Conservation (phyloP, 2,113 vertebrate species). For the Paedocypris sp. region DNA sequence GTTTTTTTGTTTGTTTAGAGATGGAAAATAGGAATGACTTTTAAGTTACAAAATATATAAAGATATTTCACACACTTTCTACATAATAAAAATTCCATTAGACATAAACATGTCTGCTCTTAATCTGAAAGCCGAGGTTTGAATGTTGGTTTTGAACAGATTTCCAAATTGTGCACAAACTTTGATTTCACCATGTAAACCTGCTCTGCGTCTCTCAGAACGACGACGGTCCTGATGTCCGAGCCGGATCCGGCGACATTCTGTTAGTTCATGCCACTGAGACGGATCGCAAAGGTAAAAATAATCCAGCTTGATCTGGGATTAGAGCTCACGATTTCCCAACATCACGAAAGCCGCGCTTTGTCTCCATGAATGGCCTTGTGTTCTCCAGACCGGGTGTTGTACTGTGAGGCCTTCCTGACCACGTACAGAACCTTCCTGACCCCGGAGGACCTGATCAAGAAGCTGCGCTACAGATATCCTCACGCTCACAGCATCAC, state of each 20-base stretch:
- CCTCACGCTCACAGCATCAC: conserved; percentile 48
- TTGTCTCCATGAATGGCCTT: background rate
- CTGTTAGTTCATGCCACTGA: conserved; percentile 80
- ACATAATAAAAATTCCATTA: too few relatives aligned
- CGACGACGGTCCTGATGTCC: conserved; percentile 86
- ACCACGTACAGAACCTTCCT: conserved; percentile 88
- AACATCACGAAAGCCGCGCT: too few relatives aligned
- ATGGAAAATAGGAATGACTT: too few relatives aligned
- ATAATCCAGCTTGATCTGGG: background rate
- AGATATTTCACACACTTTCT: too few relatives aligned
- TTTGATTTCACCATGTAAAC: background rate
- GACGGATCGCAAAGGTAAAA: conserved; percentile 72
- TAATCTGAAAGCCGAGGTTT: too few relatives aligned
- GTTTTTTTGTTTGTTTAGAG: too few relatives aligned
- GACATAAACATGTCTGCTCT: too few relatives aligned
- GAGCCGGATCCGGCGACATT: conserved; percentile 81
- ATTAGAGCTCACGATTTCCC: background rate
- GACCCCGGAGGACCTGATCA: conserved; percentile 77
- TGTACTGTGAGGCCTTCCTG: conserved; percentile 89
- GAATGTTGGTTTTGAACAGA: too few relatives aligned
- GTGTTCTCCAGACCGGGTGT: conserved; percentile 63
- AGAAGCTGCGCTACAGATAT: conserved; percentile 89
- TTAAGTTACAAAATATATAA: too few relatives aligned
- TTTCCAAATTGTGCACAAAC: background rate
- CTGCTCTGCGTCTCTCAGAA: conserved; percentile 53